Percentiles rank a stretch among this genome's conserved stretches.
phyloP scores from a whole-genome alignment of 2,888 invertebrate genomes.

The Platynereis dumerilii region DNA sequence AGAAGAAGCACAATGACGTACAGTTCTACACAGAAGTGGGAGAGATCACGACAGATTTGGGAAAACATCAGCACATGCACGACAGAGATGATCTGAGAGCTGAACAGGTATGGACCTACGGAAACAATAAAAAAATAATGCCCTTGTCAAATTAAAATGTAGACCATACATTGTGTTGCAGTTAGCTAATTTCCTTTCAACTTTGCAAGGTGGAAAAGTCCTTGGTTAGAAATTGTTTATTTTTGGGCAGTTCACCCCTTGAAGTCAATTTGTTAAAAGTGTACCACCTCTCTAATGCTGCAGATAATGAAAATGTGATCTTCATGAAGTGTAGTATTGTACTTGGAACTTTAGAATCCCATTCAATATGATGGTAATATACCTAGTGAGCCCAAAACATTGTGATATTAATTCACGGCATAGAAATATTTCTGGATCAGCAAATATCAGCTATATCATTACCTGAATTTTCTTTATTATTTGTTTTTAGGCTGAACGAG shows the following conservation, averaged over 20 bases:
- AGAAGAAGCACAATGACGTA: constrained; percentile 98
- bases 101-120: constrained; percentile 74
- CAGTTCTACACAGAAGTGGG: constrained; percentile 99
- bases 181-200: background rate
- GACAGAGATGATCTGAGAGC: constrained; percentile 98
- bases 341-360: too few species aligned
- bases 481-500: constrained; percentile 81
- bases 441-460: too few species aligned
- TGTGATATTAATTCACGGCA: too few species aligned
- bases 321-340: too few species aligned
- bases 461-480: background rate
- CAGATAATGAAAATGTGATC: too few species aligned
- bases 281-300: too few species aligned
- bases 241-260: background rate
- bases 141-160: background rate
- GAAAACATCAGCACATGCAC: constrained; percentile 99
- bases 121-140: background rate
- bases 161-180: background rate
- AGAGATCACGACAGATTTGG: constrained; percentile 98
- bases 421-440: too few species aligned
- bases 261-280: too few species aligned
- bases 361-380: too few species aligned
- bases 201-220: background rate
- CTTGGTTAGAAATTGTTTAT: background rate
- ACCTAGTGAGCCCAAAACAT: too few species aligned